Evolutionary conservation across 2,888 invertebrate species (phyloP), one percentile per base, ranked within the genome.

Genomic region (Tachina fera): DNA sequence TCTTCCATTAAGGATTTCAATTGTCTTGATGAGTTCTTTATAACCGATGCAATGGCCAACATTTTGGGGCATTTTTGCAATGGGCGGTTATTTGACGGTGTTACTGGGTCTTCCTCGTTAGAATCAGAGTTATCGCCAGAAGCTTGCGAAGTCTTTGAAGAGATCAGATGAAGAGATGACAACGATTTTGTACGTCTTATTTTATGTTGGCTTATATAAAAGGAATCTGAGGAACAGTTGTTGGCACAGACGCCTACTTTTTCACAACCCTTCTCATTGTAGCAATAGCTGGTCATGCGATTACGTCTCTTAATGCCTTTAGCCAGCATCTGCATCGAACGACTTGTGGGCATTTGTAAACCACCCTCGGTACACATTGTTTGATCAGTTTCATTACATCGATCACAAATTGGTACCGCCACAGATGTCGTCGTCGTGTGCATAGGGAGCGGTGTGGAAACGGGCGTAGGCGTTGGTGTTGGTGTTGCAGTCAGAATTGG

Each of bases 121-220:
- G 87, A 45, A 86, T 89, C 81, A 56, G 84, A 41, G 71, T 87
- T 67, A 61, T 84, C 85, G 0, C 76, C 79, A 87, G 84, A 90
- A 87, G 72, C 87, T 86, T 80, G 87, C 22, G 88, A 71, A 89
- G 91, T 78, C 89, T 91, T 77, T 49, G 75, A 72, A 88, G 94
- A 93, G 88, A 60, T 19, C 49, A 84, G 43, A 80, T 83, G 81
- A 22, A 95, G 94, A 87, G 95, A 95, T 0, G 96, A 95, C 88
- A 95, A 96, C 3, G 96, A 96, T 89, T 94, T 94, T n/a, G 95
- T 94, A 78, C 95, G 93, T 43, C 95, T 93, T 63, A 95, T 94
- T 89, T 93, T 92, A 6, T 86, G 79, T 45, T 76, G 83, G 3
- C 16, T 68, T n/a, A 47, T 39, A 71, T 43, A 72, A 14, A 92